Evolutionary conservation across 2,797 vertebrate genomes (phyloP).

Genomic region (Neosilurus mollespiculum): DNA sequence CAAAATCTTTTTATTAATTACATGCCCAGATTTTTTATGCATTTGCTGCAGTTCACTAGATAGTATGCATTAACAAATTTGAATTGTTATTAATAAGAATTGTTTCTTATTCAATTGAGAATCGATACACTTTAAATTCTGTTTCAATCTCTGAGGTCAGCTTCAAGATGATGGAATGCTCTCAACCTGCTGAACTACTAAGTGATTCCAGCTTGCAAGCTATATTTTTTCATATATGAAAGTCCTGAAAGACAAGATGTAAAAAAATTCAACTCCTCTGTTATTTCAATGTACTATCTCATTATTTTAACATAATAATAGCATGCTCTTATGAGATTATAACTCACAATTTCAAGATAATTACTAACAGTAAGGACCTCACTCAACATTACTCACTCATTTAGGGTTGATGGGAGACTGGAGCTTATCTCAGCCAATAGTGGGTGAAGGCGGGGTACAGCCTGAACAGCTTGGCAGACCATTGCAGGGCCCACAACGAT

Average conservation of each 20-base stretch:
- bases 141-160: not conserved
- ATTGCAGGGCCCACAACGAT: no score
- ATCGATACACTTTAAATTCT: not conserved
- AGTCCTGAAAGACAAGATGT: not conserved
- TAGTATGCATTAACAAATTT: not conserved
- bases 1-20: not conserved
- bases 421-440: no score
- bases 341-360: not conserved
- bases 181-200: not conserved
- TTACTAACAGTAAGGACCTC: not conserved
- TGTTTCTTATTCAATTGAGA: no score
- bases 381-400: no score
- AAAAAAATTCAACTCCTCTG: not conserved
- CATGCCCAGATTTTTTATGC: not conserved
- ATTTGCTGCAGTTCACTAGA: not conserved
- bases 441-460: no score
- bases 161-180: not conserved
- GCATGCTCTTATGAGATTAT: not conserved
- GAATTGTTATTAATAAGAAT: no score
- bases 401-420: no score
- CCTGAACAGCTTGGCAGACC: no score
- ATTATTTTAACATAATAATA: not conserved
- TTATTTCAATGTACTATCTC: no score
- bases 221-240: not conserved
- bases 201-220: not conserved